Conservation (phyloP, 2,888 invertebrate genomes). For the Drosophila greeni region DNA sequence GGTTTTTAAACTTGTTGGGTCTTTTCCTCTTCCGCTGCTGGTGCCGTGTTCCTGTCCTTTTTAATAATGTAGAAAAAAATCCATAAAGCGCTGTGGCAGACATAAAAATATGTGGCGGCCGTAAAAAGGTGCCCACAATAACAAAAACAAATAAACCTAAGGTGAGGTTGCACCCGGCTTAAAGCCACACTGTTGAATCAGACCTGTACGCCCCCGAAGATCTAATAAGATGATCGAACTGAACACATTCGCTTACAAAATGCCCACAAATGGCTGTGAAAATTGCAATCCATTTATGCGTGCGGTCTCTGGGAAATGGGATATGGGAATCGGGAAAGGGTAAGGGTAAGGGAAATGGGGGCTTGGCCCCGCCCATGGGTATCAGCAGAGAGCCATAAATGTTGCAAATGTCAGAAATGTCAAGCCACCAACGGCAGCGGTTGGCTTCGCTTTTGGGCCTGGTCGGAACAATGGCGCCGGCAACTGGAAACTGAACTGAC, state of each 20-base stretch:
- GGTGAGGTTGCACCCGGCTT: conserved; percentile 6
- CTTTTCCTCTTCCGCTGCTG: conserved; percentile 13
- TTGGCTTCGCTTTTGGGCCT: conserved; percentile 45
- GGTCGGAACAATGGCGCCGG: conserved; percentile 46
- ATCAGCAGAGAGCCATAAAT: conserved; percentile 71
- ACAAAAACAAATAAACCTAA: conserved; percentile 19
- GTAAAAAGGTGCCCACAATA: conserved; percentile 44
- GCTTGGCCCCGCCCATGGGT: conserved; percentile 23
- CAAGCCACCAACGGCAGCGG: conserved; percentile 63
- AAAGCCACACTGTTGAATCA: conserved; percentile 17
- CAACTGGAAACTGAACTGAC: conserved; percentile 28
- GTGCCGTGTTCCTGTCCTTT: conserved; percentile 5
- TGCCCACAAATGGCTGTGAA: conserved; percentile 47
- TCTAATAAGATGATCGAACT: conserved; percentile 47
- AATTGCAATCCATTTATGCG: conserved; percentile 46
- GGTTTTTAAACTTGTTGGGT: conserved; percentile 40
- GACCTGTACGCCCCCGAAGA: conserved; percentile 1
- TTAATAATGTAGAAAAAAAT: conserved; percentile 64
- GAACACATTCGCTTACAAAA: conserved; percentile 33
- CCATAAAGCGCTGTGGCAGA: conserved; percentile 64
- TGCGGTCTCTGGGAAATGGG: conserved; percentile 8
- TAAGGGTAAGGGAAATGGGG: background rate
- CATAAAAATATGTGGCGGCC: conserved; percentile 62
- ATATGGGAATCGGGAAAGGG: background rate
- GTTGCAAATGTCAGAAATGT: conserved; percentile 74